phyloP scores from a whole-genome alignment of 2,797 vertebrate genomes.

The Ctenosaura bakeri region DNA sequence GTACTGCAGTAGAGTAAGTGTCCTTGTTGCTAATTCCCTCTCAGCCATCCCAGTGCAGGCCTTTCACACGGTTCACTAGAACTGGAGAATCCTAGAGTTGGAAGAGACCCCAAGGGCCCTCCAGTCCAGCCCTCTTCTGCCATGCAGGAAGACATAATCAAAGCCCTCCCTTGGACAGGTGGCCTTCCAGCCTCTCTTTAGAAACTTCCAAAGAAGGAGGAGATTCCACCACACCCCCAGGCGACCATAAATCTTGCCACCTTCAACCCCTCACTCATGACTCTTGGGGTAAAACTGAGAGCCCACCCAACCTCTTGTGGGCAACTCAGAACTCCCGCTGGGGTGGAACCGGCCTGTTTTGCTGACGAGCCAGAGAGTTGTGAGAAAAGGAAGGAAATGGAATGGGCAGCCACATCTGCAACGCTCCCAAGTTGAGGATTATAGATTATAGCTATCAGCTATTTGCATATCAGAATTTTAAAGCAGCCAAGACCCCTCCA shows the following conservation, averaged over 20 bases:
- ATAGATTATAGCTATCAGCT: slow-evolving; percentile 81
- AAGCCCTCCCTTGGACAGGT: too few relatives aligned
- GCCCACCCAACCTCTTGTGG: background rate
- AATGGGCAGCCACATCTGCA: slow-evolving; percentile 37
- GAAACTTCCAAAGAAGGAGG: background rate
- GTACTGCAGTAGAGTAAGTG: background rate
- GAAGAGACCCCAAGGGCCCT: background rate
- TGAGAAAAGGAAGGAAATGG: slow-evolving; percentile 5
- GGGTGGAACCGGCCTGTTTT: background rate
- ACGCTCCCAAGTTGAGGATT: slow-evolving; percentile 77
- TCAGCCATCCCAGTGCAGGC: background rate
- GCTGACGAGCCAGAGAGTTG: accelerated
- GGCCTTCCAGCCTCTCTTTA: too few relatives aligned
- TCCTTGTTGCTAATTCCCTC: background rate
- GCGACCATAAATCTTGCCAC: background rate
- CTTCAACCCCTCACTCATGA: background rate
- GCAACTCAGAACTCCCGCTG: background rate
- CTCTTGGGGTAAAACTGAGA: background rate
- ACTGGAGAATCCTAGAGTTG: too few relatives aligned
- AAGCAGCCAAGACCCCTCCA: slow-evolving; percentile 84
- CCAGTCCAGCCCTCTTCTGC: background rate
- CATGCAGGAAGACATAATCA: too few relatives aligned
- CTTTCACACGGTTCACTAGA: too few relatives aligned
- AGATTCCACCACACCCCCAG: background rate
- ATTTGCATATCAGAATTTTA: slow-evolving; percentile 86